These are phyloP conservation scores for Mustela erminea DNA, from an alignment of 2,797 vertebrate genomes.

Conservation along the genomic window DNA sequence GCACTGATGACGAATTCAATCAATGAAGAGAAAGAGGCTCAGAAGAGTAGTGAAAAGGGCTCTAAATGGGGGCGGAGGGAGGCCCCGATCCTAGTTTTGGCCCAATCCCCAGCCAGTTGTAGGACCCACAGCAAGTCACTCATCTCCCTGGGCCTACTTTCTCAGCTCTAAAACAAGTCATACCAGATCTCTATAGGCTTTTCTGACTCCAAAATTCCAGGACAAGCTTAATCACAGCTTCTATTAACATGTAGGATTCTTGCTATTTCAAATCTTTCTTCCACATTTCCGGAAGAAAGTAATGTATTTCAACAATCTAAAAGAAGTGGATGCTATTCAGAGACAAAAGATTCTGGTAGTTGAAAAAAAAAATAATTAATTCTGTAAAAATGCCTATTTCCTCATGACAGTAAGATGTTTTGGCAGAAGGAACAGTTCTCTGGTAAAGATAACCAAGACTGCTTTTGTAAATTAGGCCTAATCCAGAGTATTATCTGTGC, in stretches of 20 bases:
- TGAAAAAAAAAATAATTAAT: constrained; percentile 23
- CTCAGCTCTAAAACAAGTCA: background rate
- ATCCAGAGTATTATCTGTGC: background rate
- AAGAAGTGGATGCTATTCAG: constrained; percentile 38
- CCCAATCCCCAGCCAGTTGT: background rate
- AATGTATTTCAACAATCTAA: constrained; percentile 8
- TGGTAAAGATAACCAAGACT: background rate
- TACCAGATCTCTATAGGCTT: background rate
- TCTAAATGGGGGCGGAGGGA: background rate
- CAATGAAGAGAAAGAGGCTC: background rate
- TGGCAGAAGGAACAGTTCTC: background rate
- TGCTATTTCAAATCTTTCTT: constrained; percentile 10
- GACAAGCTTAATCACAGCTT: constrained; percentile 13
- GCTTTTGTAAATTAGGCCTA: constrained; percentile 63
- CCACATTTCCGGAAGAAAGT: constrained; percentile 20
- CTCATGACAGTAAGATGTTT: background rate
- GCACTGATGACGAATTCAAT: background rate
- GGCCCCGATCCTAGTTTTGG: background rate
- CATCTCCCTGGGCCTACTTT: background rate
- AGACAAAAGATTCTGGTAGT: background rate
- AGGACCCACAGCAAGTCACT: background rate
- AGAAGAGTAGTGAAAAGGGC: background rate
- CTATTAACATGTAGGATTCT: background rate
- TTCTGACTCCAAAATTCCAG: constrained; percentile 57
- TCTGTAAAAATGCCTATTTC: background rate